Conservation (phyloP, 2,888 invertebrate genomes). For the Orchesellides sinensis region DNA sequence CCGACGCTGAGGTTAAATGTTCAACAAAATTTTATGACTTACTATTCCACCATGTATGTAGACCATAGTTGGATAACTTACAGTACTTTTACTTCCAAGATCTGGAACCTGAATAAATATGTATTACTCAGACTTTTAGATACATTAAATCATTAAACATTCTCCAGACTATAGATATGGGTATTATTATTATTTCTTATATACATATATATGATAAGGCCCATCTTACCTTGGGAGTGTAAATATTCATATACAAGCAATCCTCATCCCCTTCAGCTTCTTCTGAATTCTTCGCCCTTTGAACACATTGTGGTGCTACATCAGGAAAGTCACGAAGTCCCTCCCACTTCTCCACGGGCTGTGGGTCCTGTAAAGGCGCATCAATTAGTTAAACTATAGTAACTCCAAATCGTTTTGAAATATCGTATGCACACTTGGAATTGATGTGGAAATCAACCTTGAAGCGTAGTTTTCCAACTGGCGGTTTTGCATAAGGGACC, state of each 20-base stretch:
- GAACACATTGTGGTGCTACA: conserved; percentile 60
- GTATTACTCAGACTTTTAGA: no score
- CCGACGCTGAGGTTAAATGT: background rate
- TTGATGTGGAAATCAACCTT: conserved; percentile 33
- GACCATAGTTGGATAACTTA: conserved; percentile 43
- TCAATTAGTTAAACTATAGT: background rate
- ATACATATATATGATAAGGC: no score
- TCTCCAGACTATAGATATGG: no score
- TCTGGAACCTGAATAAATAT: conserved; percentile 53
- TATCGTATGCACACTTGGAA: background rate
- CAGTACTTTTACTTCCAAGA: background rate
- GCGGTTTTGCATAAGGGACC: conserved; percentile 67
- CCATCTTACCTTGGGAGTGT: conserved; percentile 1
- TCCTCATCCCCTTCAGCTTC: conserved; percentile 48
- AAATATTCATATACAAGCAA: conserved; percentile 62
- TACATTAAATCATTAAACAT: no score
- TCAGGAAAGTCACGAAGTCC: conserved; percentile 41
- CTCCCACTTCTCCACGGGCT: conserved; percentile 54
- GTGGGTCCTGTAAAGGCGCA: conserved; percentile 42
- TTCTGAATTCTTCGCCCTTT: conserved; percentile 56
- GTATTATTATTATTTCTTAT: no score
- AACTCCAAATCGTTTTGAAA: background rate
- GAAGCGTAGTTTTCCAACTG: conserved; percentile 51
- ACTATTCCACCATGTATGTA: conserved; percentile 68
- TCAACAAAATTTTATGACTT: conserved; percentile 6